Percentiles rank a stretch among this genome's conserved stretches.
phyloP scores from a whole-genome alignment of 2,797 vertebrate genomes.

The Siniperca scherzeri region DNA sequence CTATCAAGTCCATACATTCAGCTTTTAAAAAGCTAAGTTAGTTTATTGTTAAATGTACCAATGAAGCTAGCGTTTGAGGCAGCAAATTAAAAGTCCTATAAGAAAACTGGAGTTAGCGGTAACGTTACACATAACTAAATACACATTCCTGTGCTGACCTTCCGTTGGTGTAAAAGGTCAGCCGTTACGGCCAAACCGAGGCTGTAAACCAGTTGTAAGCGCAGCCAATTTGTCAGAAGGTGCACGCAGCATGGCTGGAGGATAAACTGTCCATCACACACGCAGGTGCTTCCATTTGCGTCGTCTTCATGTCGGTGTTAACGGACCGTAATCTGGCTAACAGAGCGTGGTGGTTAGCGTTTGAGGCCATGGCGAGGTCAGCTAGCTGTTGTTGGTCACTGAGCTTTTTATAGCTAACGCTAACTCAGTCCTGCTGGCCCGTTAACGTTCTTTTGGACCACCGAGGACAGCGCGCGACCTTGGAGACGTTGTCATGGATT shows the following conservation, averaged over 20 bases:
- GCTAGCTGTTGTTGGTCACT: neutral
- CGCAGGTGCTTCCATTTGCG: conserved; percentile 23
- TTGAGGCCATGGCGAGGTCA: conserved; percentile 36
- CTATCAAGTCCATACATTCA: fast-evolving
- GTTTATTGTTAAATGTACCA: neutral
- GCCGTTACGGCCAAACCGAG: neutral
- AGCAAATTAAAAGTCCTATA: conserved; percentile 1
- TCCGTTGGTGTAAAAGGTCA: neutral
- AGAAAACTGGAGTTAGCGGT: neutral
- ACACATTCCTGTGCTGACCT: neutral
- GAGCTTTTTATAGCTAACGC: conserved; percentile 1
- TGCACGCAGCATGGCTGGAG: neutral
- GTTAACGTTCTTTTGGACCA: neutral
- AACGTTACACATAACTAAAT: neutral
- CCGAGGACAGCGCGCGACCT: conserved; percentile 58
- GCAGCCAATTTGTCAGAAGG: neutral
- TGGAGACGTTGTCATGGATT: conserved; percentile 87
- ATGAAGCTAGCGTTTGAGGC: neutral
- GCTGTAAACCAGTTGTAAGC: neutral
- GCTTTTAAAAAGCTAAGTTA: neutral
- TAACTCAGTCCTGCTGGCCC: neutral
- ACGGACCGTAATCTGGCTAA: conserved; percentile 27
- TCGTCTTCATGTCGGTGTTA: neutral
- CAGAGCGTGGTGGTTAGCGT: neutral
- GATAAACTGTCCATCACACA: conserved; percentile 1